phyloP scores from a whole-genome alignment of 2,888 invertebrate species.

The Hirtodrosophila histrioides region DNA sequence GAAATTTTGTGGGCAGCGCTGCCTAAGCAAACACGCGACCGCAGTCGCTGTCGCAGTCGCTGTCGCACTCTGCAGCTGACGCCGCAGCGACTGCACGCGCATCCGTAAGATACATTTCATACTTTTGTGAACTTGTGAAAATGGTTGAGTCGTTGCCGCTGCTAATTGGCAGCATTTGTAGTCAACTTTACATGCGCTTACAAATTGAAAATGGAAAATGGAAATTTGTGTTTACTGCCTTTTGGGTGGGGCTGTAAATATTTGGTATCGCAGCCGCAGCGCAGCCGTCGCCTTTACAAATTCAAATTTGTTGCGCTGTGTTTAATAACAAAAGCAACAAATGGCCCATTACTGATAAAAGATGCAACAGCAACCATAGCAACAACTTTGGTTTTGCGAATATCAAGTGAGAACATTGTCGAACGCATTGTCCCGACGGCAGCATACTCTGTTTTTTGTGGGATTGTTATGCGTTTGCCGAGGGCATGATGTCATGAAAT shows the following conservation, averaged over 20 bases:
- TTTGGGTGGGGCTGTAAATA: conserved; percentile 58
- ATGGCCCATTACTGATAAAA: conserved; percentile 73
- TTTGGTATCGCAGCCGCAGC: conserved; percentile 39
- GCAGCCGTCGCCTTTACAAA: conserved; percentile 25
- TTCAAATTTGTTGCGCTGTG: conserved; percentile 36
- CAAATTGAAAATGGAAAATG: conserved; percentile 56
- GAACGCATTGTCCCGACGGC: too few relatives aligned
- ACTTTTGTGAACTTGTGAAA: conserved; percentile 72
- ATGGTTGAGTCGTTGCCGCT: conserved; percentile 63
- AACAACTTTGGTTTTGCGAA: background rate
- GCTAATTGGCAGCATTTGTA: conserved; percentile 75
- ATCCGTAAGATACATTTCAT: conserved; percentile 61
- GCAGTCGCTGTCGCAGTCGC: conserved; percentile 14
- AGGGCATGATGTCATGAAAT: too few relatives aligned
- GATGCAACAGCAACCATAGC: conserved; percentile 23
- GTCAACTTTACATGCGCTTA: conserved; percentile 60
- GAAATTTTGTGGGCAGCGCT: conserved; percentile 63
- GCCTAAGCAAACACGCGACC: conserved; percentile 62
- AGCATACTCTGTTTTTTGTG: too few relatives aligned
- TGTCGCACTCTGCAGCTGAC: conserved; percentile 33
- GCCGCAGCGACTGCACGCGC: conserved; percentile 26
- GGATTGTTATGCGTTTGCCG: too few relatives aligned
- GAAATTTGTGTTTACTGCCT: conserved; percentile 30
- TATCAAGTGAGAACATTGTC: too few relatives aligned
- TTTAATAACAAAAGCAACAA: conserved; percentile 75